These are phyloP conservation scores for Tethya wilhelma DNA, from an alignment of 37 sponge, comb jelly and placozoan genomes.

Conservation along the genomic window DNA sequence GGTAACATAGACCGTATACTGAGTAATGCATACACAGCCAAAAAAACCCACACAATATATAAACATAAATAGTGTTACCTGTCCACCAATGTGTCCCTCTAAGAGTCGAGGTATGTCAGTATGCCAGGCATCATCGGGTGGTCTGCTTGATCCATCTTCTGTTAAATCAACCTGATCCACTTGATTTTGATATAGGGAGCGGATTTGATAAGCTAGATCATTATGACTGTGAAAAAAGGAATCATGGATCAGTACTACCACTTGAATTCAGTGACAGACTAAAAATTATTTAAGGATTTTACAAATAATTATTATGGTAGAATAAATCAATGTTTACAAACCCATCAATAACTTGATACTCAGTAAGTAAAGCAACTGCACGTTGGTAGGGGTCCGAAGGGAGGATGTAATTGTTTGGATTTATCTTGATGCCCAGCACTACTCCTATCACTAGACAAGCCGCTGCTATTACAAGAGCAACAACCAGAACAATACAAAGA, in stretches of 20 bases:
- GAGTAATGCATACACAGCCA: not conserved
- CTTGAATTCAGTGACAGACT: not conserved
- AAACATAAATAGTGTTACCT: conserved; percentile 29
- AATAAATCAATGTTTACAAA: not conserved
- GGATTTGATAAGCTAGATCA: conserved; percentile 54
- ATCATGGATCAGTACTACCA: not conserved
- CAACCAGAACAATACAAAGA: no score
- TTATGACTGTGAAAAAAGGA: conserved; percentile 54
- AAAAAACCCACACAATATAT: not conserved
- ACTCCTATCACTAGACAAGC: no score
- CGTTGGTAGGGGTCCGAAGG: conserved; percentile 34
- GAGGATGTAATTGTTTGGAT: no score
- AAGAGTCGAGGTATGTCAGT: conserved; percentile 77
- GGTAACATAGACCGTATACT: not conserved
- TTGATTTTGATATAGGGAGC: conserved; percentile 47
- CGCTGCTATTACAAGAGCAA: no score
- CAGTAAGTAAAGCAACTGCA: conserved; percentile 30
- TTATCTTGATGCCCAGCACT: no score
- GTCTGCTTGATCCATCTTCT: conserved; percentile 9
- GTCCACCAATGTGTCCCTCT: conserved; percentile 69
- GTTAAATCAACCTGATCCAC: conserved; percentile 38
- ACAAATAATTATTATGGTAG: no score
- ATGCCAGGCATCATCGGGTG: conserved; percentile 22
- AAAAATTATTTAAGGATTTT: not conserved
- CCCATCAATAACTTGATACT: conserved; percentile 64